Conservation (phyloP, 2,113 vertebrate genomes). For the Hippoglossus stenolepis region DNA sequence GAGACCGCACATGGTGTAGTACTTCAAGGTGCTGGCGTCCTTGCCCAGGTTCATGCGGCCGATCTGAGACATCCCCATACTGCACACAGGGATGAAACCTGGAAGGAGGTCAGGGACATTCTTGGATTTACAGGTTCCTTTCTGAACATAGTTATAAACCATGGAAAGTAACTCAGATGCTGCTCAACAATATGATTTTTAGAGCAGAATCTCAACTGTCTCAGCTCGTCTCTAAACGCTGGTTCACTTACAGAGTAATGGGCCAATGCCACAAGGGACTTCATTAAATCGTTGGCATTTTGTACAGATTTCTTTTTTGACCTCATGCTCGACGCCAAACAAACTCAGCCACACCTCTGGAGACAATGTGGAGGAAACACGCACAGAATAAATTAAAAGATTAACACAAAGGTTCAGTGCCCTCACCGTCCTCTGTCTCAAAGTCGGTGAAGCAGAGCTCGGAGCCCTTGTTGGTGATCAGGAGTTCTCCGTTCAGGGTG, state of each 20-base stretch:
- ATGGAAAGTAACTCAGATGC: no score
- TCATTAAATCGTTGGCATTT: constrained; percentile 41
- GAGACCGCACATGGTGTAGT: constrained; percentile 97
- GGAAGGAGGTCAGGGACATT: neutral
- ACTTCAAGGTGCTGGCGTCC: constrained; percentile 95
- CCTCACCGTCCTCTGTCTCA: constrained; percentile 91
- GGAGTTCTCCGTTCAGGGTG: constrained; percentile 95
- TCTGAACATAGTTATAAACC: neutral
- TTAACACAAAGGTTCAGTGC: neutral
- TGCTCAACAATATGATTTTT: no score
- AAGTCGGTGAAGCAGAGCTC: constrained; percentile 97
- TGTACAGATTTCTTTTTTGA: neutral
- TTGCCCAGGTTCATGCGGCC: constrained; percentile 96
- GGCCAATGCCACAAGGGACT: constrained; percentile 4
- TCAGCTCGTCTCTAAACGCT: neutral
- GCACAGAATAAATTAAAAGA: constrained; percentile 31
- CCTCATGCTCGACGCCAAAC: constrained; percentile 17
- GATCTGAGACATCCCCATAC: constrained; percentile 90
- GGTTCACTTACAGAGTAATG: constrained; percentile 34
- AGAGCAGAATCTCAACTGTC: no score
- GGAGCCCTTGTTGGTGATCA: constrained; percentile 96
- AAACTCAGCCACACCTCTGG: constrained; percentile 2
- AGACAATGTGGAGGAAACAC: constrained; percentile 5
- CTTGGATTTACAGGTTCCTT: neutral
- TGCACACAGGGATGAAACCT: constrained; percentile 96